Evolutionary conservation across 2,888 invertebrate species (phyloP).

Genomic region (Nomada fucata): DNA sequence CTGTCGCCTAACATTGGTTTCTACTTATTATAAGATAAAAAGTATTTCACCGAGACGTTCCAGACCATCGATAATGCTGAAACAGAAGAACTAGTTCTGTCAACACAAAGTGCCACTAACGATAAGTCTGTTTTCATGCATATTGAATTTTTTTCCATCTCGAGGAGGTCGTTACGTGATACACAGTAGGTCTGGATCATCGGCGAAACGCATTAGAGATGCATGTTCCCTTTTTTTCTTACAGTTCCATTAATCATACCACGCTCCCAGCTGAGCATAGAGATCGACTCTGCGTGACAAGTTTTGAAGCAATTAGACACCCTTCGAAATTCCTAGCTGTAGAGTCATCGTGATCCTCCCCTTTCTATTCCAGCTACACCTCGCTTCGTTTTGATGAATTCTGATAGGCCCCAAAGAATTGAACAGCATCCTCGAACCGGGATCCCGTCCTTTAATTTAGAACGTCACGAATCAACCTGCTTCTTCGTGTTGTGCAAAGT

Average conservation of each 20-base stretch:
- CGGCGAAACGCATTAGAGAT: conserved; percentile 62
- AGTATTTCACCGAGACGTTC: neutral
- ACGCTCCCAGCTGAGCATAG: conserved; percentile 62
- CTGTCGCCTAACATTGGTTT: too few species aligned
- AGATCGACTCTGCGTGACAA: conserved; percentile 74
- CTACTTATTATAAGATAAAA: too few species aligned
- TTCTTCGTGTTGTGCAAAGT: conserved; percentile 1
- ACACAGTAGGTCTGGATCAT: conserved; percentile 49
- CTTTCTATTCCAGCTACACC: conserved; percentile 27
- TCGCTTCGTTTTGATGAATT: conserved; percentile 39
- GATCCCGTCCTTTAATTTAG: conserved; percentile 6
- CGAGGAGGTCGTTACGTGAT: conserved; percentile 41
- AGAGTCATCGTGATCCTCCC: conserved; percentile 64
- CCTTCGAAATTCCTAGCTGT: conserved; percentile 71
- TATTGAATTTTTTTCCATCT: conserved; percentile 33
- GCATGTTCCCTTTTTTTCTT: conserved; percentile 43
- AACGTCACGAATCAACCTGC: conserved; percentile 10
- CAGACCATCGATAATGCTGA: conserved; percentile 18
- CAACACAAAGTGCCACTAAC: conserved; percentile 34
- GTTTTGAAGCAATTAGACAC: conserved; percentile 79
- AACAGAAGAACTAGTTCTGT: conserved; percentile 21
- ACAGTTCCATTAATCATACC: conserved; percentile 68
- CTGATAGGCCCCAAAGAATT: conserved; percentile 55
- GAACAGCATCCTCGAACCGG: conserved; percentile 22
- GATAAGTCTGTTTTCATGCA: conserved; percentile 35